Conservation (phyloP, 2,113 vertebrate genomes). For the Prunella himalayana region DNA sequence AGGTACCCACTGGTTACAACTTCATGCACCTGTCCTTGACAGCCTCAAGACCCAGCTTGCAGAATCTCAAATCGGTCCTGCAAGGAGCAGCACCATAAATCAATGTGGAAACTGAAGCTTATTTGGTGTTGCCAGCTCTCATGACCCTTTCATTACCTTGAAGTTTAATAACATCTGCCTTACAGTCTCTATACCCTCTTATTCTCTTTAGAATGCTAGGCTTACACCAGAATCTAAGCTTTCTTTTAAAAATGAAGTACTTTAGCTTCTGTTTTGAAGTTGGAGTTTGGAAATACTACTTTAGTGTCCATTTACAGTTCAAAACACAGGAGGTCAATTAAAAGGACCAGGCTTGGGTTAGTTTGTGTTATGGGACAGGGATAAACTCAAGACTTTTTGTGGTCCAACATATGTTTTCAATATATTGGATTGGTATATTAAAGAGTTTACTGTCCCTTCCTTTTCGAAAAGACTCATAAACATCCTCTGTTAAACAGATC, state of each 20-base stretch:
- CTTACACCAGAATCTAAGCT: neutral
- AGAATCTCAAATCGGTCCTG: neutral
- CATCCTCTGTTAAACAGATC: neutral
- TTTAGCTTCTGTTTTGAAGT: neutral
- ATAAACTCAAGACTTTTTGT: neutral
- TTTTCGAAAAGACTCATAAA: constrained; percentile 12
- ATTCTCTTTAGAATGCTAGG: neutral
- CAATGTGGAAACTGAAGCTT: neutral
- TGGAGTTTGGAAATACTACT: neutral
- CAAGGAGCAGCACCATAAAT: neutral
- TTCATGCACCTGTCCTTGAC: neutral
- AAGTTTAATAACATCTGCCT: neutral
- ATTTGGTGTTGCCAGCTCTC: neutral
- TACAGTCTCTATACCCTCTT: neutral
- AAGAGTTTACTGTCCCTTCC: neutral
- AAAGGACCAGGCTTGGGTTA: neutral
- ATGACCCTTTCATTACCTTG: neutral
- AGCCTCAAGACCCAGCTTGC: neutral
- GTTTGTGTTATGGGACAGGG: neutral
- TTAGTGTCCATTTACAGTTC: neutral
- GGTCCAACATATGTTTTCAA: neutral
- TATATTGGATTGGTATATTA: neutral
- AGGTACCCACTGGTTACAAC: neutral
- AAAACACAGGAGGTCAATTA: neutral
- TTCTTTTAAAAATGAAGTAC: neutral